Evolutionary conservation across 2,113 vertebrate genomes (phyloP).

Genomic region (Mola mola): DNA sequence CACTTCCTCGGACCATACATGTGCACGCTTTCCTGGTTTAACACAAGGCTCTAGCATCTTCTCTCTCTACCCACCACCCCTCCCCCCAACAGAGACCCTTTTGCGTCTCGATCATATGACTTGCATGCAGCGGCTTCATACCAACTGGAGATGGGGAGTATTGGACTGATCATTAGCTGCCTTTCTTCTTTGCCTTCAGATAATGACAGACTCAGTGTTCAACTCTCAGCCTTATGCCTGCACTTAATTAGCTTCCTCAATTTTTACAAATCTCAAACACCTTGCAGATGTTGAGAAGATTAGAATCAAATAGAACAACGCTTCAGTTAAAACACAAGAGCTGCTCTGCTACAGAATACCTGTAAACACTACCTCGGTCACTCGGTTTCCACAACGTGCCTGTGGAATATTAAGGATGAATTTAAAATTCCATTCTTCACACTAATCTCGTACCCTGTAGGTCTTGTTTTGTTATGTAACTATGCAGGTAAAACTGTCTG

Average conservation of each 20-base stretch:
- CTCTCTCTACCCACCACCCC: constrained; percentile 2
- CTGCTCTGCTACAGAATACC: constrained; percentile 35
- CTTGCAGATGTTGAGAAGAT: constrained; percentile 5
- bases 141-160: constrained; percentile 6
- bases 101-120: constrained; percentile 29
- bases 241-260: constrained; percentile 27
- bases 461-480: constrained; percentile 21
- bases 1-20: constrained; percentile 37
- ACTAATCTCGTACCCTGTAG: constrained; percentile 13
- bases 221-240: constrained; percentile 35
- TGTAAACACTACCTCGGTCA: constrained; percentile 34
- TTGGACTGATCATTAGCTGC: constrained; percentile 50
- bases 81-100: constrained; percentile 28
- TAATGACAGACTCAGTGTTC: constrained; percentile 52
- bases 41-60: constrained; percentile 15
- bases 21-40: constrained; percentile 37
- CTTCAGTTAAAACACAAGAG: constrained; percentile 35
- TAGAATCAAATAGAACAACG: neutral
- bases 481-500: constrained; percentile 33
- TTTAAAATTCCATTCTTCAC: constrained; percentile 46
- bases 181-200: constrained; percentile 37
- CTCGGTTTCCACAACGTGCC: constrained; percentile 13
- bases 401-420: constrained; percentile 45
- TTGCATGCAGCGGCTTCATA: constrained; percentile 40
- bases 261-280: constrained; percentile 9